Evolutionary conservation across 2,113 vertebrate species (phyloP).

Genomic region (Catharus minimus): DNA sequence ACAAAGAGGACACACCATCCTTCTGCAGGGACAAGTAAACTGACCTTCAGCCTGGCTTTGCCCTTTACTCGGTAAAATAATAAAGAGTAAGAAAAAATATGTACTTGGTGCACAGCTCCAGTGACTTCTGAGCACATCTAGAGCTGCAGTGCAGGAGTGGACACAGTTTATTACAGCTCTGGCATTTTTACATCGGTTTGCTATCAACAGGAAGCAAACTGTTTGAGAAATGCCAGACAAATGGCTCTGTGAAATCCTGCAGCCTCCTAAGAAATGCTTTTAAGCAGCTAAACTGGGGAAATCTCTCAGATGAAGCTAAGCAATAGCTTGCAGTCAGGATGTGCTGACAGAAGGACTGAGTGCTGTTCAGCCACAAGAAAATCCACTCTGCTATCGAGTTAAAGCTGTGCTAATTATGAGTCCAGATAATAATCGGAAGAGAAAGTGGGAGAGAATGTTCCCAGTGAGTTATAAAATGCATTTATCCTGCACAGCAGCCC

Average conservation of each 20-base stretch:
- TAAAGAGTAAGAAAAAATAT: background rate
- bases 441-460: background rate
- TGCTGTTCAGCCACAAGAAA: background rate
- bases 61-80: background rate
- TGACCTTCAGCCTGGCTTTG: background rate
- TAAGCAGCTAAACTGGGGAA: constrained; percentile 26
- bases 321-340: background rate
- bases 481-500: background rate
- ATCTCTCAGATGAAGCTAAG: constrained; percentile 16
- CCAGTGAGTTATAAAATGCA: background rate
- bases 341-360: background rate
- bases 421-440: background rate
- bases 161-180: constrained; percentile 14
- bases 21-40: constrained; percentile 16
- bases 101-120: background rate
- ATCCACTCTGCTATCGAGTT: background rate
- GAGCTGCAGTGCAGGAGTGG: background rate
- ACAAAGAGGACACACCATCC: background rate
- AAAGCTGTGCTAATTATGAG: constrained; percentile 9
- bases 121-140: background rate
- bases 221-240: constrained; percentile 57
- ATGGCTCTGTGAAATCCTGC: constrained; percentile 16
- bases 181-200: constrained; percentile 24
- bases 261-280: constrained; percentile 51
- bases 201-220: constrained; percentile 48